phyloP scores from a whole-genome alignment of 2,113 vertebrate genomes.

The Taurulus bubalis region DNA sequence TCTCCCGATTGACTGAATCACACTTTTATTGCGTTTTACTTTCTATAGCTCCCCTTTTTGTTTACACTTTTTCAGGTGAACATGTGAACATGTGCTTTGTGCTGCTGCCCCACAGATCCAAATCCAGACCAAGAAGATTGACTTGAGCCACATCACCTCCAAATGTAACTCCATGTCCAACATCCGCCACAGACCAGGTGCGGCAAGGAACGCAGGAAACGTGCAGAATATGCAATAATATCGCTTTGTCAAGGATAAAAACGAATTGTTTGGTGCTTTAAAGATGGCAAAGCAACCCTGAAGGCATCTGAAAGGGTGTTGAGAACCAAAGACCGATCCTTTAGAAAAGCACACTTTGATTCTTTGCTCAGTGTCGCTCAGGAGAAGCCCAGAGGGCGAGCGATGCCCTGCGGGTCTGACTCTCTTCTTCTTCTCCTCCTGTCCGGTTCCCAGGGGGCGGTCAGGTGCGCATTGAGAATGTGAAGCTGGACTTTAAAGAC shows the following conservation, averaged over 20 bases:
- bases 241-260: neutral
- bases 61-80: neutral
- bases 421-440: conserved; percentile 14
- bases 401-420: conserved; percentile 18
- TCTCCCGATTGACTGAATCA: neutral
- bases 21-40: neutral
- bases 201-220: conserved; percentile 39
- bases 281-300: neutral
- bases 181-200: conserved; percentile 93
- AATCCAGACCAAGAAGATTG: conserved; percentile 95
- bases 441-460: conserved; percentile 87
- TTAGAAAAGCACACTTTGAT: neutral
- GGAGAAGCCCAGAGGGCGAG: conserved; percentile 15
- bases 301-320: neutral
- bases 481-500: conserved; percentile 97
- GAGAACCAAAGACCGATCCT: neutral
- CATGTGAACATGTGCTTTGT: neutral
- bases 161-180: conserved; percentile 96
- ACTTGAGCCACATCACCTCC: conserved; percentile 93
- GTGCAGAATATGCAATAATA: neutral
- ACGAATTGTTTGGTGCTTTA: neutral
- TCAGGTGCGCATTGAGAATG: conserved; percentile 91
- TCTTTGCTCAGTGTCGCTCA: conserved; percentile 27
- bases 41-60: neutral
- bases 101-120: conserved; percentile 84